Percentiles rank a stretch among this genome's conserved stretches.
phyloP scores from a whole-genome alignment of 2,888 invertebrate species.

The Rotaria macrura region DNA sequence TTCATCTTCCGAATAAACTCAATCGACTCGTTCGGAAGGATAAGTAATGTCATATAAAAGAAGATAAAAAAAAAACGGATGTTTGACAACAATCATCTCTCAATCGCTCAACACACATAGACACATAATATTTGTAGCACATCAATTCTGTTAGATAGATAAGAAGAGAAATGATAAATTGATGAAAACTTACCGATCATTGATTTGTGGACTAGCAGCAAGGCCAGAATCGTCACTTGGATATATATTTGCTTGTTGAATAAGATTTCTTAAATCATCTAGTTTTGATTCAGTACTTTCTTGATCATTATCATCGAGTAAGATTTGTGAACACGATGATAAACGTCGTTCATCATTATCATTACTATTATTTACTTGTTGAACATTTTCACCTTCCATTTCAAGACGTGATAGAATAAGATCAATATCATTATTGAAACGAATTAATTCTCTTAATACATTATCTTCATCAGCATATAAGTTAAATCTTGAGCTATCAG shows the following conservation, averaged over 20 bases:
- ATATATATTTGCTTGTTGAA: background rate
- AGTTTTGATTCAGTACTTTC: background rate
- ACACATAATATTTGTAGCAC: background rate
- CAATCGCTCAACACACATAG: slow-evolving; percentile 3
- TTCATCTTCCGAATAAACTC: background rate
- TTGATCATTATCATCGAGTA: slow-evolving; percentile 19
- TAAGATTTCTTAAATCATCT: slow-evolving; percentile 9
- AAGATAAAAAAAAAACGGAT: background rate
- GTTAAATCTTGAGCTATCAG: slow-evolving; percentile 13
- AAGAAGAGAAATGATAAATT: background rate
- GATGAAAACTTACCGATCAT: slow-evolving; percentile 14
- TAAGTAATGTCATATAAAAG: background rate
- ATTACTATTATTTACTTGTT: background rate
- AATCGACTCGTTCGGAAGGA: background rate
- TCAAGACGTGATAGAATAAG: slow-evolving; percentile 15
- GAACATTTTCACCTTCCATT: background rate
- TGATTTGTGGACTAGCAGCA: background rate
- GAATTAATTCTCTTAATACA: slow-evolving; percentile 14
- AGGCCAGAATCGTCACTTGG: slow-evolving; percentile 8
- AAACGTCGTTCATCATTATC: background rate
- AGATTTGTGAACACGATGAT: background rate
- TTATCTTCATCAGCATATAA: slow-evolving; percentile 21
- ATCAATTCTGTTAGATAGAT: background rate
- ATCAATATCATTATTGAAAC: slow-evolving; percentile 22
- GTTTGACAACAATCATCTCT: slow-evolving; percentile 2